These are phyloP conservation scores for Ricordea florida DNA, from an alignment of 92 coral and sea anemone genomes.

Conservation along the genomic window DNA sequence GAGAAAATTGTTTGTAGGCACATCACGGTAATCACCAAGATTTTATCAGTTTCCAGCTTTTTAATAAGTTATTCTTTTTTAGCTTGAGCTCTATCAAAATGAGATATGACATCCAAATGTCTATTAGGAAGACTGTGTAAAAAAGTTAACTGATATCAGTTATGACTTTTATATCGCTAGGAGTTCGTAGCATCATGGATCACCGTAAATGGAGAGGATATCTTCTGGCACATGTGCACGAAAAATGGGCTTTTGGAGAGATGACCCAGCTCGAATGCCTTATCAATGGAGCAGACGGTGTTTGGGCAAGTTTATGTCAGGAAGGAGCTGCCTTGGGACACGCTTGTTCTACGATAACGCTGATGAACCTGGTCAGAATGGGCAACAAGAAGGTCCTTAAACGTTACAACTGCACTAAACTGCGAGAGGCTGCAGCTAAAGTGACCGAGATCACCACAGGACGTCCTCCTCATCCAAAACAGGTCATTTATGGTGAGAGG, in stretches of 20 bases:
- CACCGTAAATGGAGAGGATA: slow-evolving; percentile 9
- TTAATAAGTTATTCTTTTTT: no score
- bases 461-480: slow-evolving; percentile 51
- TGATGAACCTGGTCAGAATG: slow-evolving; percentile 75
- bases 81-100: no score
- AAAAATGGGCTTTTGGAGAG: slow-evolving; percentile 32
- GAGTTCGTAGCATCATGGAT: neutral
- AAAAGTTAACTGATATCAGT: no score
- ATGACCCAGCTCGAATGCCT: slow-evolving; percentile 47
- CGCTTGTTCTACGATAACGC: slow-evolving; percentile 61
- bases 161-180: no score
- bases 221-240: slow-evolving; percentile 39
- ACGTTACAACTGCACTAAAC: slow-evolving; percentile 56
- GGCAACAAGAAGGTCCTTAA: slow-evolving; percentile 50
- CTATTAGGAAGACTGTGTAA: no score
- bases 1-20: no score
- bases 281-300: slow-evolving; percentile 26
- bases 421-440: slow-evolving; percentile 71
- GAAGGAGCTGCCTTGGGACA: slow-evolving; percentile 89
- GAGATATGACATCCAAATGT: no score
- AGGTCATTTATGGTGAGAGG: slow-evolving; percentile 55
- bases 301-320: slow-evolving; percentile 63
- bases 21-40: no score
- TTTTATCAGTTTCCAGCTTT: no score
- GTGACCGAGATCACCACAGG: slow-evolving; percentile 66